These are phyloP conservation scores for Mellilla xanthometata DNA, from an alignment of 2,888 invertebrate species.

Conservation along the genomic window DNA sequence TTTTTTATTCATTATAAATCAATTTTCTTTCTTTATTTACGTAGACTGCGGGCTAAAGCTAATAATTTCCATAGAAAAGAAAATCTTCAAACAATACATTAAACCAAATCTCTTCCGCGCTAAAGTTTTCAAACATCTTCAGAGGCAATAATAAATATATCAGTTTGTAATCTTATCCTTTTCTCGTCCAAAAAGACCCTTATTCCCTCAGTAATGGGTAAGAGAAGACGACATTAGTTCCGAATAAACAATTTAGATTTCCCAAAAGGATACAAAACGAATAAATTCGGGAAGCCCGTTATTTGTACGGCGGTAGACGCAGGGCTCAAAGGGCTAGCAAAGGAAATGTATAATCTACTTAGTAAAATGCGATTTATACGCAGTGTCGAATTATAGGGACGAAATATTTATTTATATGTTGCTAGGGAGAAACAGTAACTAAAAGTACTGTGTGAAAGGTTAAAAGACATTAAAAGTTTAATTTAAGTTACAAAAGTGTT, in stretches of 20 bases:
- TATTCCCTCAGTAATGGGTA: constrained; percentile 43
- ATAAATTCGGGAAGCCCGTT: constrained; percentile 37
- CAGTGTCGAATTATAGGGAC: constrained; percentile 11
- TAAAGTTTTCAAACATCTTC: constrained; percentile 8
- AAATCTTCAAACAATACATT: constrained; percentile 5
- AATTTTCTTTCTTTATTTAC: too few relatives aligned
- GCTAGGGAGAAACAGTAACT: too few relatives aligned
- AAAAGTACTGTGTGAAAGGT: too few relatives aligned
- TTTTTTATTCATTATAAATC: too few relatives aligned
- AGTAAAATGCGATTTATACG: constrained; percentile 20
- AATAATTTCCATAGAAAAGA: too few relatives aligned
- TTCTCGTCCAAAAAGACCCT: constrained; percentile 39
- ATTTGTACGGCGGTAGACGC: constrained; percentile 25
- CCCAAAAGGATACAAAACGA: constrained; percentile 32
- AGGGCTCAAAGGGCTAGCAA: constrained; percentile 21
- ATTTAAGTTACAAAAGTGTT: too few relatives aligned
- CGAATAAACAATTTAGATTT: constrained; percentile 45
- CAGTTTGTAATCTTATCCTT: constrained; percentile 31
- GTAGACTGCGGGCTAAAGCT: too few relatives aligned
- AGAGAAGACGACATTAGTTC: constrained; percentile 48
- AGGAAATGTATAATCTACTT: constrained; percentile 26
- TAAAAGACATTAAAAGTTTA: too few relatives aligned
- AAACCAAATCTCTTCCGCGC: constrained; percentile 8
- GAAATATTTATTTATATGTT: neutral
- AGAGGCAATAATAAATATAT: constrained; percentile 26